Evolutionary conservation across 53 echinoderm and acorn worm species (phyloP), one percentile per base, ranked within the genome.

Genomic region (Mesocentrotus franciscanus): DNA sequence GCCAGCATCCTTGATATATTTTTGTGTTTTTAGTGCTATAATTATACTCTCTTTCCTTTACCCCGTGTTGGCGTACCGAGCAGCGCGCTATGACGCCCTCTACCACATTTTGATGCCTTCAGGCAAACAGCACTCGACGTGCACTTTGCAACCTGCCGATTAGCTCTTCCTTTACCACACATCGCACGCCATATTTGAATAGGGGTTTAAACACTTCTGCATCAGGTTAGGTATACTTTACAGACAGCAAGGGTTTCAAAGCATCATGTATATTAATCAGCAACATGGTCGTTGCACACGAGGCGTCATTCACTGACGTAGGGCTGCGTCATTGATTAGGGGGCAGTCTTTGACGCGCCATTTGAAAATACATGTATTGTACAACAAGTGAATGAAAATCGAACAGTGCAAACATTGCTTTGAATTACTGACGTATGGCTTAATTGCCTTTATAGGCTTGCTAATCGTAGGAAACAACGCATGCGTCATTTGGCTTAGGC

Each of bases 131-230:
- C 90, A 60, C 29, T 85, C 20, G 56, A 32, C 60, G 13, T 66
- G 64, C 92, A 61, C 64, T 92, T 66, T 42, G 32, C 29, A 70
- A 57, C 91, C 91, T 60, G 34, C 91, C 62, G 91, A 90, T 90
- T 61, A 90, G 64, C 62, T 29, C 60, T 61, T 5, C 61, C 13
- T 14, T n/a, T 64, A 8, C 64, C 26, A 6, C 33, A 90, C 60
- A 90, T 90, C 30, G 29, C 13, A 76, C 4, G 4, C 30, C 30
- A 76, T 76, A 76, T 33, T n/a, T 76, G 76, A 76, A 76, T 33
- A 76, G 11, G 6, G 33, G 13, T 76, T 24, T 68, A 22, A 22
- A 68, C 24, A 68, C 22, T 5, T 68, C 24, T 68, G 68, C 22
- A 7, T 6, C 0, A 24, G 20, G 68, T 24, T 24, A 68, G 68